Percentiles rank a stretch among this genome's conserved stretches.
These are phyloP conservation scores for Ophion slaviceki DNA, from an alignment of 2,888 invertebrate species.

Conservation along the genomic window DNA sequence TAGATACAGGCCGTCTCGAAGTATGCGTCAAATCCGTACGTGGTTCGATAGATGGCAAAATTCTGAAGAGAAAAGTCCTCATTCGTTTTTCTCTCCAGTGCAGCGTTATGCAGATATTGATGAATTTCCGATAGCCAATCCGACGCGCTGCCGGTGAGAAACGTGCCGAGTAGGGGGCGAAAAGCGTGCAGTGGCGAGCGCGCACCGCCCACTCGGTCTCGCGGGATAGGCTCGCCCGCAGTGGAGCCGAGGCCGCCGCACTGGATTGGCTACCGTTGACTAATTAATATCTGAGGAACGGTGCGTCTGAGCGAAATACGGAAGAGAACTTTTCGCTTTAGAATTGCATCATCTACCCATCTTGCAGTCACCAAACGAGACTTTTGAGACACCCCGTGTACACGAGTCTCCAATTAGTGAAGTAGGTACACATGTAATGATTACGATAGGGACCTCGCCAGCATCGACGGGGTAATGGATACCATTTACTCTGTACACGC, in stretches of 20 bases:
- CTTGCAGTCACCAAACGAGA: neutral
- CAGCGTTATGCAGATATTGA: neutral
- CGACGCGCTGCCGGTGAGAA: neutral
- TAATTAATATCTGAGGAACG: neutral
- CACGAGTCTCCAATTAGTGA: too few species aligned
- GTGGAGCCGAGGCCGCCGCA: too few species aligned
- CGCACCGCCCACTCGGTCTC: neutral
- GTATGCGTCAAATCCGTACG: neutral
- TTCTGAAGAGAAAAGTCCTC: neutral
- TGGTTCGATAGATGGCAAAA: neutral
- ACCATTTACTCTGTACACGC: neutral
- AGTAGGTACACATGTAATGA: neutral
- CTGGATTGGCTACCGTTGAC: neutral
- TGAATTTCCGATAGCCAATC: neutral
- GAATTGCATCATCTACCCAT: neutral
- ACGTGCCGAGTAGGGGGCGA: too few species aligned
- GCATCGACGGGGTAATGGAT: neutral
- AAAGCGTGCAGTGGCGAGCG: neutral
- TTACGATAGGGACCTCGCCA: neutral
- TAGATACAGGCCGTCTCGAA: neutral
- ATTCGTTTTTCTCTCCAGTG: neutral
- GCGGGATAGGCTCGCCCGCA: neutral
- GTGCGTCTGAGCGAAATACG: neutral
- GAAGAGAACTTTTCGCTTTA: neutral
- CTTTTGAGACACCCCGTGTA: neutral